phyloP scores from a whole-genome alignment of 2,797 vertebrate genomes.

The Hoplostethus atlanticus region DNA sequence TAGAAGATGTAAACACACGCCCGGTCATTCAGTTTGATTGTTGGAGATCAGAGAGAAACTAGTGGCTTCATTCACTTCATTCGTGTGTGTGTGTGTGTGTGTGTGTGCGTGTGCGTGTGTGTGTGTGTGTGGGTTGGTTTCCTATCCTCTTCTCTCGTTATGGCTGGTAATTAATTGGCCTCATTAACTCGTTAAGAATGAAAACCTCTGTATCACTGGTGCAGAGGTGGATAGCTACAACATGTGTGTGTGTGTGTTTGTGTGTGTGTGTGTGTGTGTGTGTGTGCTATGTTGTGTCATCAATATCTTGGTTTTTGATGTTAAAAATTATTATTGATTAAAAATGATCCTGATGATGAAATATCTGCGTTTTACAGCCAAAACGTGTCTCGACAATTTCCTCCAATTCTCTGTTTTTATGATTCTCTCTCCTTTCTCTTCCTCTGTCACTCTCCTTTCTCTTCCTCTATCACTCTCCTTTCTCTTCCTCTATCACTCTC shows the following conservation, averaged over 20 bases:
- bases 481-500: too few relatives aligned
- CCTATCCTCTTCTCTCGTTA: constrained; percentile 3
- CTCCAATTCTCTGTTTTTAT: not conserved
- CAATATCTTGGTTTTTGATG: not conserved
- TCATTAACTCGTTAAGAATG: constrained; percentile 54
- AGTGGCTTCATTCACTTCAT: constrained; percentile 16
- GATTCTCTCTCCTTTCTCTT: not conserved
- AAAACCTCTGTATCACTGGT: constrained; percentile 2
- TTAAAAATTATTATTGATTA: too few relatives aligned
- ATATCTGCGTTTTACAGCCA: not conserved
- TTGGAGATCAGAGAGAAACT: constrained; percentile 3
- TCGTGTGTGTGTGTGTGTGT: not conserved
- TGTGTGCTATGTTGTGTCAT: too few relatives aligned
- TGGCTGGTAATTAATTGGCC: constrained; percentile 49
- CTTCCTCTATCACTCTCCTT: too few relatives aligned
- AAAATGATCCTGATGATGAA: not conserved
- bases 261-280: constrained; percentile 8
- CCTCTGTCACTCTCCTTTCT: too few relatives aligned
- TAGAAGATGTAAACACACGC: not conserved
- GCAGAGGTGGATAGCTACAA: too few relatives aligned
- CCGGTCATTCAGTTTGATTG: constrained; percentile 13
- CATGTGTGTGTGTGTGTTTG: constrained; percentile 25
- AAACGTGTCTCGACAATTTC: not conserved
- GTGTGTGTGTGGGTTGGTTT: constrained; percentile 24
- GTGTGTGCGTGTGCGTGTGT: constrained; percentile 4